Evolutionary conservation across 2,888 invertebrate species (phyloP).

Genomic region (Poecilobothrus nobilitatus): DNA sequence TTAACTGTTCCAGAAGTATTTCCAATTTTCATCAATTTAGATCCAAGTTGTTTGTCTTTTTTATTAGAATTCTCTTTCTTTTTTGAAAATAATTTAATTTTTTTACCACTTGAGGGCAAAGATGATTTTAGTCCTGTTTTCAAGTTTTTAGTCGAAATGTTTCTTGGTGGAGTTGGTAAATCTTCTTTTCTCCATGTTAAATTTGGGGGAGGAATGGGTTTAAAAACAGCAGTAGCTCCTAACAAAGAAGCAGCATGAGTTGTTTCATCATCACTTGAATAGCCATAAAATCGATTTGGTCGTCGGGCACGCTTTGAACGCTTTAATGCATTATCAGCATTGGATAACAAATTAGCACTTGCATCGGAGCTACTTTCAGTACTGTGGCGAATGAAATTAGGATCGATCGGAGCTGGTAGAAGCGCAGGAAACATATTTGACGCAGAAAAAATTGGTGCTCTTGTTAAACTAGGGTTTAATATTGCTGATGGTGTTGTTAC

Average conservation of each 20-base stretch:
- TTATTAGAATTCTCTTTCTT: constrained; percentile 14
- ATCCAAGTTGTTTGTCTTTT: background rate
- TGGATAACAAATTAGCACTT: constrained; percentile 31
- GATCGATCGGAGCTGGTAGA: constrained; percentile 22
- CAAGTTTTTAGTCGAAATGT: constrained; percentile 11
- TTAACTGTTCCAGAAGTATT: background rate
- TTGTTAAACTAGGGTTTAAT: constrained; percentile 20
- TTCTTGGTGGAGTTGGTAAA: constrained; percentile 49
- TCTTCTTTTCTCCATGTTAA: constrained; percentile 69
- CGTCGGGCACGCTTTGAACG: constrained; percentile 72
- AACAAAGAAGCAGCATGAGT: background rate
- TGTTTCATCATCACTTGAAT: constrained; percentile 73
- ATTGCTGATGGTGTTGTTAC: constrained; percentile 16
- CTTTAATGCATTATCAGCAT: constrained; percentile 52
- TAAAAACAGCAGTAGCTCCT: constrained; percentile 27
- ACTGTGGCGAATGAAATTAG: constrained; percentile 26
- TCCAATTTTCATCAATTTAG: background rate
- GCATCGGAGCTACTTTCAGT: constrained; percentile 45
- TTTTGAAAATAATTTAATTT: constrained; percentile 24
- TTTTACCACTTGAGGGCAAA: constrained; percentile 26
- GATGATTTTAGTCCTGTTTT: constrained; percentile 12
- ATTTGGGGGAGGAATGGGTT: constrained; percentile 54
- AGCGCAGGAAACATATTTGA: background rate
- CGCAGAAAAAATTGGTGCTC: constrained; percentile 16
- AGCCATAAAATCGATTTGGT: constrained; percentile 80